These are phyloP conservation scores for Gyrodactylus bullatarudis DNA, from an alignment of 1,140 invertebrate species.

Conservation along the genomic window DNA sequence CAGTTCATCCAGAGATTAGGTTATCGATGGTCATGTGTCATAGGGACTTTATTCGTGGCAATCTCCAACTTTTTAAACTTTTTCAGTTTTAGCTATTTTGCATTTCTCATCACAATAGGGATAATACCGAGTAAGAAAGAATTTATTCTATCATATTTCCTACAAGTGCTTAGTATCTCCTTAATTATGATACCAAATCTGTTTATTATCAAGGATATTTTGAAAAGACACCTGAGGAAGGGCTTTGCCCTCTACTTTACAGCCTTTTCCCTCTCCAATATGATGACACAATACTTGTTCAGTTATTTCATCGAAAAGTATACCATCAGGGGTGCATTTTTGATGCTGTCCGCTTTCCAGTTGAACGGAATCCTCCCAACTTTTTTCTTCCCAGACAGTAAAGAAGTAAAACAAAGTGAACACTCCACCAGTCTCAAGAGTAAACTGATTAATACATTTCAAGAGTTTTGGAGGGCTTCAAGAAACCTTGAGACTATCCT, in stretches of 20 bases:
- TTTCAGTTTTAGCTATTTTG: background rate
- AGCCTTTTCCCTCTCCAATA: background rate
- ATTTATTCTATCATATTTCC: background rate
- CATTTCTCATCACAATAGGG: background rate
- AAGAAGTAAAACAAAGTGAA: too few relatives aligned
- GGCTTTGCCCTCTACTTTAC: background rate
- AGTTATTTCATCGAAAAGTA: background rate
- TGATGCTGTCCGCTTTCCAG: background rate
- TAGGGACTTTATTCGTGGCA: background rate
- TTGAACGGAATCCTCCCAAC: background rate
- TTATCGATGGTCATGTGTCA: background rate
- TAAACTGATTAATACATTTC: background rate
- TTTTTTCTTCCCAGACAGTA: background rate
- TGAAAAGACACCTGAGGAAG: background rate
- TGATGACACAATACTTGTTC: background rate
- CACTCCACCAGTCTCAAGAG: too few relatives aligned
- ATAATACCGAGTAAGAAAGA: background rate
- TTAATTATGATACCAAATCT: background rate
- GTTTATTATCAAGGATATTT: background rate
- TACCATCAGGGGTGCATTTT: background rate
- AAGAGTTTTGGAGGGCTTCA: background rate
- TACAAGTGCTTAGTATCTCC: background rate
- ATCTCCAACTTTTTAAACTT: background rate
- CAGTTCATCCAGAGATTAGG: background rate
- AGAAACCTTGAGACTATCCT: background rate